Evolutionary conservation across 2,797 vertebrate genomes (phyloP), one percentile per base, ranked within the genome.

Genomic region (Jordanella pulchra): DNA sequence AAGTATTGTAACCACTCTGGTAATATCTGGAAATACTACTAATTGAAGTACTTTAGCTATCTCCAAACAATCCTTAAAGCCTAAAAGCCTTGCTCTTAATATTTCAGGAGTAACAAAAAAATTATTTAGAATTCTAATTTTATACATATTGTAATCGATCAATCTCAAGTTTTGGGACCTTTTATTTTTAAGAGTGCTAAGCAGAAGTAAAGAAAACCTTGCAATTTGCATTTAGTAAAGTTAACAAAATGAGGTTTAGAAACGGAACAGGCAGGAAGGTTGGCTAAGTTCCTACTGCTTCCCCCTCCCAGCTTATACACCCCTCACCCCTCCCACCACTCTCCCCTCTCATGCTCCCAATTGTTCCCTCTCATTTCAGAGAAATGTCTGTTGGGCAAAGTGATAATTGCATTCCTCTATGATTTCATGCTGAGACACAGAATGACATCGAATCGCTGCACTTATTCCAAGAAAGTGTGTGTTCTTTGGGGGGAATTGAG

Each of bases 391-490:
- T 87, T 84, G 81, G 76, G 73, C 71, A 10, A 91, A 89, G 90
- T 91, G 92, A 93, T 93, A 93, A 93, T 93, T 93, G 90, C 91
- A 93, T 93, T 92, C 91, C 89, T 88, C 80, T 58, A 83, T 81
- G 89, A 88, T 88, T 91, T 87, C 91, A 91, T 84, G 91, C 91
- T 89, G 90, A 76, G 91, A 85, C 78, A 79, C 85, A 86, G 81
- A 85, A 78, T 74, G 86, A 91, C 81, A 86, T 79, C 17, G 77
- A 88, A 90, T 87, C 81, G 66, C 79, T 75, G 76, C 83, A 84
- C 85, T 89, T 90, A 86, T 81, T 87, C 83, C 83, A 74, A 80
- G 78, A 71, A 76, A 85, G 84, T 72, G 81, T 71, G 81, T 89
- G 86, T 90, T 89, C 82, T 88, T 88, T 86, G 66, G 76, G 80